Evolutionary conservation across 2,888 invertebrate species (phyloP), one percentile per base, ranked within the genome.

Genomic region (Himalopsyche japonica): DNA sequence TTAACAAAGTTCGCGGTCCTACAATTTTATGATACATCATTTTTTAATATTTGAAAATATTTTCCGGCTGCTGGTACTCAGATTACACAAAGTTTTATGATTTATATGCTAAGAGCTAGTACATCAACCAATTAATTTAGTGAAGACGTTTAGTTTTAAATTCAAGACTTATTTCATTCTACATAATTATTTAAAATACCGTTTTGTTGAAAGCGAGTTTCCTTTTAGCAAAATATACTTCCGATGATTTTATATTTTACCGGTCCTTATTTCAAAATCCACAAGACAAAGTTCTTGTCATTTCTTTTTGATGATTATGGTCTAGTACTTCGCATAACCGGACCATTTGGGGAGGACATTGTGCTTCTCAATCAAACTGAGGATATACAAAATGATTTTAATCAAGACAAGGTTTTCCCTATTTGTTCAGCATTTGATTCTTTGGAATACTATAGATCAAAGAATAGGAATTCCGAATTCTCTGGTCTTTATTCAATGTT

Each of bases 1-100:
- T 95, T 88, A 94, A 95, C 86, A 93, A 94, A 0, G 92, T 95
- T 27, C 95, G 95, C 0, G 95, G 95, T 0, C 95, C 95, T 0
- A 91, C 91, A 82, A 88, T 92, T 32, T 89, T 95, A 32, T 93
- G 93, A 88, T 90, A 93, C 78, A 90, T 94, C n/a, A n/a, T n/a
- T n/a, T 88, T 93, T 94, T 8, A 93, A 90, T 88, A 89, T 93
- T 86, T 94, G 94, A 89, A 92, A 91, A 88, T 93, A 93, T 89
- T 89, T 95, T 87, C 94, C 95, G 30, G 90, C 93, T 86, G 88
- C 95, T 84, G 94, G 94, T 87, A 94, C 94, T 86, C 94, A 95
- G 89, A 87, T 94, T 30, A 94, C 93, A 20, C 93, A 93, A 20
- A 90, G 92, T 76, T 87, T 91, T 84, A 89, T 94, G 49, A 93